These are phyloP conservation scores for Ips nitidus DNA, from an alignment of 1,140 invertebrate genomes.

Conservation along the genomic window DNA sequence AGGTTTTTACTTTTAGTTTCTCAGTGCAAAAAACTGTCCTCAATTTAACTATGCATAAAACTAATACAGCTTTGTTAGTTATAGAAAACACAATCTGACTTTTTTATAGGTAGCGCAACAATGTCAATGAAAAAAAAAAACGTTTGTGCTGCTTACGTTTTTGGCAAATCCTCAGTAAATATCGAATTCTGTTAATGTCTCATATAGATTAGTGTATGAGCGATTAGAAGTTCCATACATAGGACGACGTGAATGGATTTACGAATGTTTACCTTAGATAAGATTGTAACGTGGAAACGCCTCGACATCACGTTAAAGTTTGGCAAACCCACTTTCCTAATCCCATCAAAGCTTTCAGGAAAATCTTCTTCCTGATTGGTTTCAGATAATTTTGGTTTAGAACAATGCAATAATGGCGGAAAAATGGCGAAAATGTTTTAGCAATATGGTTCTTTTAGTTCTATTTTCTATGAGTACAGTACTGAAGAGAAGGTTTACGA, in stretches of 20 bases:
- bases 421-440: neutral
- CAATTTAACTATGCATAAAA: too few relatives aligned
- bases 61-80: too few relatives aligned
- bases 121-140: too few relatives aligned
- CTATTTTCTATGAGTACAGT: neutral
- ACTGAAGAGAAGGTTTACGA: too few relatives aligned
- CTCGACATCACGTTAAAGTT: neutral
- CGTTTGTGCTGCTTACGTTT: too few relatives aligned
- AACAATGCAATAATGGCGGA: neutral
- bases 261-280: constrained; percentile 19
- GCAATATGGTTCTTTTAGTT: constrained; percentile 1
- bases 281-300: constrained; percentile 10
- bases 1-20: too few relatives aligned
- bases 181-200: constrained; percentile 1
- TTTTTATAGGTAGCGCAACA: too few relatives aligned
- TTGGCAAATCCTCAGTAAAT: constrained; percentile 10
- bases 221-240: constrained; percentile 4
- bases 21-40: too few relatives aligned
- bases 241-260: constrained; percentile 12
- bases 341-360: neutral
- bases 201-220: constrained; percentile 15
- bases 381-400: constrained; percentile 1
- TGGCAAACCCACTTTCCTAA: constrained; percentile 13
- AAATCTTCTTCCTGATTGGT: neutral
- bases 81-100: too few relatives aligned